Conservation (phyloP, 2,797 vertebrate species). For the Pogonophryne albipinna region DNA sequence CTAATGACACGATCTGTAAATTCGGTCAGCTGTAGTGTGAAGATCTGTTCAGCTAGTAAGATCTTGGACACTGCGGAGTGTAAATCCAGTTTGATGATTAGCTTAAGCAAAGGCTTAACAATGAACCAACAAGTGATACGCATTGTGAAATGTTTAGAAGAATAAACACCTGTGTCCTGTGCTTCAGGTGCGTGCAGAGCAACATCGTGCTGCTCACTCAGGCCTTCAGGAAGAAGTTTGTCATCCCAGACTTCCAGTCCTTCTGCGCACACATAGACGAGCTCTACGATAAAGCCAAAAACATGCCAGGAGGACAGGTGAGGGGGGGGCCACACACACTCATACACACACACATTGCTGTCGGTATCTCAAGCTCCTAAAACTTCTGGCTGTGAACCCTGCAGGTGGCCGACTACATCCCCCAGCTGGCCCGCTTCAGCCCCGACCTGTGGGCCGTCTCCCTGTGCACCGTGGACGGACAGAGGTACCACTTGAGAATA, state of each 20-base stretch:
- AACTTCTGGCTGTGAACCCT: background rate
- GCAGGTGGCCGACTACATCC: slow-evolving; percentile 99
- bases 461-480: slow-evolving; percentile 97
- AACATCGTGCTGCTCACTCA: slow-evolving; percentile 99
- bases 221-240: slow-evolving; percentile 98
- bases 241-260: slow-evolving; percentile 97
- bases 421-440: slow-evolving; percentile 97
- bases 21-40: slow-evolving; percentile 16
- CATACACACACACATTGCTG: background rate
- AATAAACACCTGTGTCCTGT: background rate
- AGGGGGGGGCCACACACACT: slow-evolving; percentile 1
- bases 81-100: background rate
- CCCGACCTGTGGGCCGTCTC: slow-evolving; percentile 97
- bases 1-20: background rate
- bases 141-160: background rate
- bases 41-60: background rate
- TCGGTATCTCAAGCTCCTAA: background rate
- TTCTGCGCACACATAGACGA: slow-evolving; percentile 96
- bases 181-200: slow-evolving; percentile 95
- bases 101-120: background rate
- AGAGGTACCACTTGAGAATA: slow-evolving; percentile 84
- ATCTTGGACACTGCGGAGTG: background rate
- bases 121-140: background rate
- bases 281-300: slow-evolving; percentile 91
- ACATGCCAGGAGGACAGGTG: slow-evolving; percentile 94